These are phyloP conservation scores for Mactra quadrangularis DNA, from an alignment of 1,140 invertebrate genomes.

Conservation along the genomic window DNA sequence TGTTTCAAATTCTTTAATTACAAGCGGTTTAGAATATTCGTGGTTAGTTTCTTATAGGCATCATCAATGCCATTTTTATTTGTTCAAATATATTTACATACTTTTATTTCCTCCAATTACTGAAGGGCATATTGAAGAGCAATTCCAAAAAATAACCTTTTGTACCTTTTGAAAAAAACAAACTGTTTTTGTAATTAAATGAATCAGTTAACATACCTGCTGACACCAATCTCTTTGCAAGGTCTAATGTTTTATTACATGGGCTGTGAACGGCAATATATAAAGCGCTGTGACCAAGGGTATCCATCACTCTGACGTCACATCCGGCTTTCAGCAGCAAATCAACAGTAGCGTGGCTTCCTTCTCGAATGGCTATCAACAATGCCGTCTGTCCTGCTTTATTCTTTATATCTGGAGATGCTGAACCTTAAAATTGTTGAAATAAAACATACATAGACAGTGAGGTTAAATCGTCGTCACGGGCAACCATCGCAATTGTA, in stretches of 20 bases:
- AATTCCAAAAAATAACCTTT: too few relatives aligned
- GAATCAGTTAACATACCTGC: slow-evolving; percentile 7
- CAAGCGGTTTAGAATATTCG: too few relatives aligned
- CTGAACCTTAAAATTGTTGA: slow-evolving; percentile 18
- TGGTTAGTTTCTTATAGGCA: too few relatives aligned
- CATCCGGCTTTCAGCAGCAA: slow-evolving; percentile 60
- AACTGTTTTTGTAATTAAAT: too few relatives aligned
- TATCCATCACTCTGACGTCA: slow-evolving; percentile 58
- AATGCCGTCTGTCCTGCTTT: slow-evolving; percentile 36
- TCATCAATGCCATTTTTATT: too few relatives aligned
- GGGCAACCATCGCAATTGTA: not conserved
- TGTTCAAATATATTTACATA: too few relatives aligned
- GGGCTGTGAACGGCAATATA: slow-evolving; percentile 60
- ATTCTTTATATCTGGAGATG: slow-evolving; percentile 34
- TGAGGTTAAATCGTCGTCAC: not conserved
- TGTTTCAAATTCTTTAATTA: too few relatives aligned
- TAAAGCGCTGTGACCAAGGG: slow-evolving; percentile 48
- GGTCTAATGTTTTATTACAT: slow-evolving; percentile 46
- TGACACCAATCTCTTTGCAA: slow-evolving; percentile 31
- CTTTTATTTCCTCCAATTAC: too few relatives aligned
- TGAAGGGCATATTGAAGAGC: too few relatives aligned
- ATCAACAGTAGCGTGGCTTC: slow-evolving; percentile 41
- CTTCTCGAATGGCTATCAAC: slow-evolving; percentile 48
- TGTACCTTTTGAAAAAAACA: too few relatives aligned
- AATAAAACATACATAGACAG: not conserved